Evolutionary conservation across 2,797 vertebrate genomes (phyloP), one percentile per base, ranked within the genome.

Genomic region (Lepilemur septentrionalis): DNA sequence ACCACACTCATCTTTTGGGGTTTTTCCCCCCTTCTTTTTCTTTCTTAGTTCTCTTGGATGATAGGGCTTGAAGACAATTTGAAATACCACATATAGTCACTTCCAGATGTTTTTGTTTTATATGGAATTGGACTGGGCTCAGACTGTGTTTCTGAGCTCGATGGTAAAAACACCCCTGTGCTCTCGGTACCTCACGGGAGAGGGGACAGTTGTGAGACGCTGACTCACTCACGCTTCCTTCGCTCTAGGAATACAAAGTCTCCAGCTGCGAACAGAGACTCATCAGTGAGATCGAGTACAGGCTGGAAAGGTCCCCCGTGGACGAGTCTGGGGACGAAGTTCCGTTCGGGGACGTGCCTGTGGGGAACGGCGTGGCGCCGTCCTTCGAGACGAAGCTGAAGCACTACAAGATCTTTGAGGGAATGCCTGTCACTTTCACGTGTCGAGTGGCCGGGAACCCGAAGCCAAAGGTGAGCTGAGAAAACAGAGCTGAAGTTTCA

Each of bases 231-330:
- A 32, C 67, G 32, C 50, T 65, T 83, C 94, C 0, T 97, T 94
- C 96, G 72, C 80, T 17, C 1, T 93, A 99, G 99, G 99, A 99
- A 91, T 99, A 99, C 98, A 99, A 99, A 97, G 99, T 99, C 78
- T 99, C 99, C 96, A 99, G 99, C 98, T 99, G 99, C 70, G 99
- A 99, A 98, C 99, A 99, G 98, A 99, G 99, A 28, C 98, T 99
- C 94, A 99, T 99, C 98, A 99, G 99, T 80, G 99, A 99, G 98
- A 99, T 99, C 2, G 99, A 99, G 97, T 99, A 99, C 97, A 99
- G 99, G 1, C 98, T 99, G 97, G 99, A 99, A 98, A 99, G 99
- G 38, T 99, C 99, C 22, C 99, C 99, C 0, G 99, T 99, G 96
- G 99, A 99, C 87, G 99, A 99, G 94, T 99, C 99, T 0, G 99